Percentiles rank a stretch among this genome's conserved stretches.
These are phyloP conservation scores for Agrochola circellaris DNA, from an alignment of 2,888 invertebrate species.

Conservation along the genomic window DNA sequence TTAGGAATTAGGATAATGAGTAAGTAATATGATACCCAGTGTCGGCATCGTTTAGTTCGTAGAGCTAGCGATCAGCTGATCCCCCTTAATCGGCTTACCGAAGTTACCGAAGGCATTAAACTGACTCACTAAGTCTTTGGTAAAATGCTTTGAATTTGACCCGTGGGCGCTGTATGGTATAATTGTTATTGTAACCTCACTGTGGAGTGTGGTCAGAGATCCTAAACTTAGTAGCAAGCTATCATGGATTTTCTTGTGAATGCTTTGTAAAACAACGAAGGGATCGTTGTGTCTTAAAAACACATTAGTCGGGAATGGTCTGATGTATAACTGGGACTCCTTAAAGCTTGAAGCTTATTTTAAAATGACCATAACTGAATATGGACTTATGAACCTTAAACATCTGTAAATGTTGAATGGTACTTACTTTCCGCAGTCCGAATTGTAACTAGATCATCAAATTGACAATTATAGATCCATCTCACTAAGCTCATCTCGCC, in stretches of 20 bases:
- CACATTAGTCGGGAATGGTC: neutral
- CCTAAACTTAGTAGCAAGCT: neutral
- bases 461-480: neutral
- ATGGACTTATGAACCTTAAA: neutral
- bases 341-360: neutral
- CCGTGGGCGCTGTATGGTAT: constrained; percentile 3
- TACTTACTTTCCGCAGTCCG: neutral
- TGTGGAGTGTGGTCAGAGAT: neutral
- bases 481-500: neutral
- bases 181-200: neutral
- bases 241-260: neutral
- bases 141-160: constrained; percentile 37
- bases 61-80: constrained; percentile 62
- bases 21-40: constrained; percentile 44
- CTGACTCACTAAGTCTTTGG: constrained; percentile 34
- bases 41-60: constrained; percentile 51
- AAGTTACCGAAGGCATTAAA: constrained; percentile 48
- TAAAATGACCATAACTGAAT: neutral
- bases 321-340: neutral
- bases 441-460: neutral
- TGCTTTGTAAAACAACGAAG: neutral
- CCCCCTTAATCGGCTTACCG: constrained; percentile 57
- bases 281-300: neutral
- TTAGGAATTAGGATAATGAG: constrained; percentile 42
- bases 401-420: neutral